These are phyloP conservation scores for Drosophila setifemur DNA, from an alignment of 1,140 invertebrate genomes.

Conservation along the genomic window DNA sequence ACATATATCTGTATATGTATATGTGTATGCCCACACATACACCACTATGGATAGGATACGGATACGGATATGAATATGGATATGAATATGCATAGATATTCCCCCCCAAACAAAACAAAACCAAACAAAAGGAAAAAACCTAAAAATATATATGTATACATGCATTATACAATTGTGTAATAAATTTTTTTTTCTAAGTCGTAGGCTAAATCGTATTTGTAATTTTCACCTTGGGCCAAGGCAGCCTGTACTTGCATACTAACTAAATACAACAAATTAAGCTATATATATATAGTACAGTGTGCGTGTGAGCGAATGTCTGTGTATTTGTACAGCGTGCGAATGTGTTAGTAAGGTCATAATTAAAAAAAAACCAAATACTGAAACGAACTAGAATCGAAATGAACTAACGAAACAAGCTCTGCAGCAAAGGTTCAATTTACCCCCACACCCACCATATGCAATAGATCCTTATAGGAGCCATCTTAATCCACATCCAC, in stretches of 20 bases:
- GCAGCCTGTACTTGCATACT: conserved; percentile 39
- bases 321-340: conserved; percentile 18
- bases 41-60: too few species aligned
- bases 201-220: conserved; percentile 34
- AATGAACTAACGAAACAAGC: neutral
- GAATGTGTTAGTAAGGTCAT: conserved; percentile 6
- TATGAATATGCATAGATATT: conserved; percentile 11
- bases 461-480: too few species aligned
- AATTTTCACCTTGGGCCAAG: conserved; percentile 37
- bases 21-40: conserved; percentile 7
- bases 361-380: neutral
- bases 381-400: conserved; percentile 1
- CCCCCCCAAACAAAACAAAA: neutral
- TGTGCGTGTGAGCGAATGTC: neutral
- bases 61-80: conserved; percentile 1
- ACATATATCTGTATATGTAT: conserved; percentile 3
- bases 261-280: conserved; percentile 13
- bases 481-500: neutral
- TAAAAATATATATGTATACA: conserved; percentile 10
- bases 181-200: conserved; percentile 42
- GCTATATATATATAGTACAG: conserved; percentile 4
- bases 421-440: neutral
- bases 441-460: neutral
- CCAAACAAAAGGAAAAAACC: conserved; percentile 4
- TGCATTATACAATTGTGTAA: conserved; percentile 27